Conservation (phyloP, 2,113 vertebrate genomes). For the Oenanthe oenanthe region DNA sequence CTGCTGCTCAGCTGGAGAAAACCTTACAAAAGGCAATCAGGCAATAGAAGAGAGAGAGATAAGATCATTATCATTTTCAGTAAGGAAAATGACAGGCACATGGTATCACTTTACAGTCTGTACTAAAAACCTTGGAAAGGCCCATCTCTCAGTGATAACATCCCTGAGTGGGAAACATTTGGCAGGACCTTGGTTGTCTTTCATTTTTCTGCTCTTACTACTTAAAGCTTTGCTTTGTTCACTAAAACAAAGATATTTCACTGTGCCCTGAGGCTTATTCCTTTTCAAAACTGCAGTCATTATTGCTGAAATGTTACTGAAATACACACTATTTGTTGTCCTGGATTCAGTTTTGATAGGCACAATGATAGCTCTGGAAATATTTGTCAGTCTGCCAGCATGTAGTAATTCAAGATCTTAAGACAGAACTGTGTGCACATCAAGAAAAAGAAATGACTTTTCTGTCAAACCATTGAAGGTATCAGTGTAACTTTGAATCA, state of each 20-base stretch:
- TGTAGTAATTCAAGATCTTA: background rate
- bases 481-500: background rate
- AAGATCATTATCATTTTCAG: background rate
- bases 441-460: background rate
- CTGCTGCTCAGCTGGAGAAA: background rate
- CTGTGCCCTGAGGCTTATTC: background rate
- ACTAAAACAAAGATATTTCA: background rate
- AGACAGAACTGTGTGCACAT: background rate
- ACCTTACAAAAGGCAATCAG: background rate
- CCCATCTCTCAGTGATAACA: background rate
- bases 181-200: background rate
- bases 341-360: background rate
- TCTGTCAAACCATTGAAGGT: background rate
- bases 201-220: background rate
- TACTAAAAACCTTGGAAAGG: background rate
- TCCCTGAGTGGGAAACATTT: background rate
- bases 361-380: background rate
- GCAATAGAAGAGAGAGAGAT: background rate
- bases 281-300: background rate
- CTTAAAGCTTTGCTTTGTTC: slow-evolving; percentile 30
- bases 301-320: background rate
- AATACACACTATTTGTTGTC: background rate
- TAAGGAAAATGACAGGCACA: background rate
- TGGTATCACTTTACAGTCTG: background rate
- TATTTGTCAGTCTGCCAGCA: background rate